phyloP scores from a whole-genome alignment of 2,888 invertebrate species.

The Altica lythri region DNA sequence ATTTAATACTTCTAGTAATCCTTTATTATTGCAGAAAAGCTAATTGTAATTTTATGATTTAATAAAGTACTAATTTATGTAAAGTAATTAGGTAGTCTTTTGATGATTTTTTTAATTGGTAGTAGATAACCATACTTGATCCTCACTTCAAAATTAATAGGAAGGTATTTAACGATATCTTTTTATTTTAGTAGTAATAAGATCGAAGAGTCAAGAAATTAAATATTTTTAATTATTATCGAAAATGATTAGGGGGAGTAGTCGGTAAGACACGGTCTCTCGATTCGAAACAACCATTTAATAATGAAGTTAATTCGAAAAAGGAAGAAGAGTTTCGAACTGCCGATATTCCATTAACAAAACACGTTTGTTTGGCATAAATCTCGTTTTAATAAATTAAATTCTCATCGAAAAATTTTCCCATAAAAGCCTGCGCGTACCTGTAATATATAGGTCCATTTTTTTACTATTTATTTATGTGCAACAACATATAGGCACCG shows the following conservation, averaged over 20 bases:
- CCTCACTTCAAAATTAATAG: slow-evolving; percentile 1
- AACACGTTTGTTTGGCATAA: slow-evolving; percentile 49
- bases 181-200: background rate
- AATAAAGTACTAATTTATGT: too few relatives aligned
- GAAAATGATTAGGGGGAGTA: slow-evolving; percentile 36
- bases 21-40: too few relatives aligned
- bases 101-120: slow-evolving; percentile 3
- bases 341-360: slow-evolving; percentile 48
- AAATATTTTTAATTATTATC: slow-evolving; percentile 26
- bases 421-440: slow-evolving; percentile 40
- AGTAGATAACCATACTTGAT: too few relatives aligned
- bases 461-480: slow-evolving; percentile 53
- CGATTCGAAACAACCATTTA: slow-evolving; percentile 34
- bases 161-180: background rate
- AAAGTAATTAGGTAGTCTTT: background rate
- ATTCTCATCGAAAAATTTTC: slow-evolving; percentile 47
- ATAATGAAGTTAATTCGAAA: slow-evolving; percentile 42
- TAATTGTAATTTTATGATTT: too few relatives aligned
- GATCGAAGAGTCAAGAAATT: background rate
- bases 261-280: slow-evolving; percentile 34
- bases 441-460: slow-evolving; percentile 53
- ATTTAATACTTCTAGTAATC: too few relatives aligned
- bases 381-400: slow-evolving; percentile 53
- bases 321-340: slow-evolving; percentile 40
- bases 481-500: slow-evolving; percentile 28